Conservation (phyloP, 2,888 invertebrate species). For the Dichetophora obliterata region DNA sequence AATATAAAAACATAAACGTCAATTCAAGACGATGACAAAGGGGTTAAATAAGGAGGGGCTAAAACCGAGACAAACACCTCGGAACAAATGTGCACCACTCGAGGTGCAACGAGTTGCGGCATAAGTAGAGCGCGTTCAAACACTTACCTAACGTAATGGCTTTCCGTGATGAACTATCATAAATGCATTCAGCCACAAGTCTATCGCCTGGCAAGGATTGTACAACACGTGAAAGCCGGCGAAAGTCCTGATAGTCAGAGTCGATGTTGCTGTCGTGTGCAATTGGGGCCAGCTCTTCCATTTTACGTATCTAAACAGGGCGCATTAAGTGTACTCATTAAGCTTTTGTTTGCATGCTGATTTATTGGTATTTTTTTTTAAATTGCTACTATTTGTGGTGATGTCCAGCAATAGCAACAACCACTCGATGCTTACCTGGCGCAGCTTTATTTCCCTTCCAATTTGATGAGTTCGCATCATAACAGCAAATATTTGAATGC, state of each 20-base stretch:
- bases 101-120: background rate
- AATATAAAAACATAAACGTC: background rate
- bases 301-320: constrained; percentile 71
- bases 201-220: constrained; percentile 78
- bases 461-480: constrained; percentile 79
- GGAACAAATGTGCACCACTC: constrained; percentile 35
- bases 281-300: constrained; percentile 76
- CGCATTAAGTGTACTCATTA: background rate
- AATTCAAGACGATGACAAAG: background rate
- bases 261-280: constrained; percentile 79
- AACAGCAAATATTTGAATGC: constrained; percentile 78
- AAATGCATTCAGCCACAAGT: constrained; percentile 79
- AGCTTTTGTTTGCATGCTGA: background rate
- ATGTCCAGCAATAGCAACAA: background rate
- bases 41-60: constrained; percentile 38
- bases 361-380: background rate
- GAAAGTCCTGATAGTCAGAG: constrained; percentile 79
- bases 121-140: background rate
- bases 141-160: constrained; percentile 75
- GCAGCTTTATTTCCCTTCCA: constrained; percentile 75
- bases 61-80: constrained; percentile 21
- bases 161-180: constrained; percentile 77
- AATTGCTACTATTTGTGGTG: background rate
- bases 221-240: constrained; percentile 74
- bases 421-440: constrained; percentile 70